A percentile compares a stretch with the other conserved stretches of the same genome.
Conservation (phyloP, 2,797 vertebrate genomes). For the Orientallactaga sibirica region DNA sequence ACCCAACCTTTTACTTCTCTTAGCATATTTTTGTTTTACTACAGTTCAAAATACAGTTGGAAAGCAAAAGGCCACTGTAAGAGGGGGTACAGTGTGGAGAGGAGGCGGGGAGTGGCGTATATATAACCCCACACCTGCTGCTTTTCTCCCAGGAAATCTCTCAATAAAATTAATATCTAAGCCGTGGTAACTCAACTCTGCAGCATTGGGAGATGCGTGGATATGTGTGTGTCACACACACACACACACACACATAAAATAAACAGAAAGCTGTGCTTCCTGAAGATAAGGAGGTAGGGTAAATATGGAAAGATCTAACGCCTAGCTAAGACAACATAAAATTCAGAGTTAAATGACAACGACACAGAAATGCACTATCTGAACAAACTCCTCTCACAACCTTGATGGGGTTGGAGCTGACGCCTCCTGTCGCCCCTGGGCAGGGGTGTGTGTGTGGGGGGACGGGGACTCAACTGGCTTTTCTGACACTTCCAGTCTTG, state of each 20-base stretch:
- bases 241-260: slow-evolving; percentile 39
- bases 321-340: background rate
- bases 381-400: slow-evolving; percentile 42
- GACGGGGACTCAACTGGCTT: background rate
- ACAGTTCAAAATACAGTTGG: background rate
- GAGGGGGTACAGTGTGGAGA: background rate
- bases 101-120: no score
- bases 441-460: no score
- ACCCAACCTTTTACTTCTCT: background rate
- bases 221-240: background rate
- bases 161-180: slow-evolving; percentile 40
- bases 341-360: slow-evolving; percentile 42
- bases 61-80: background rate
- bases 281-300: slow-evolving; percentile 64
- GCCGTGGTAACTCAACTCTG: slow-evolving; percentile 21
- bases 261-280: slow-evolving; percentile 76
- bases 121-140: background rate
- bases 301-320: slow-evolving; percentile 49
- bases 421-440: background rate
- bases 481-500: background rate
- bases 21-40: background rate
- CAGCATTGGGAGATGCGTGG: background rate
- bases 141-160: slow-evolving; percentile 42
- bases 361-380: slow-evolving; percentile 41
- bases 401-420: background rate